phyloP scores from a whole-genome alignment of 2,888 invertebrate genomes.

The Acheta domesticus region DNA sequence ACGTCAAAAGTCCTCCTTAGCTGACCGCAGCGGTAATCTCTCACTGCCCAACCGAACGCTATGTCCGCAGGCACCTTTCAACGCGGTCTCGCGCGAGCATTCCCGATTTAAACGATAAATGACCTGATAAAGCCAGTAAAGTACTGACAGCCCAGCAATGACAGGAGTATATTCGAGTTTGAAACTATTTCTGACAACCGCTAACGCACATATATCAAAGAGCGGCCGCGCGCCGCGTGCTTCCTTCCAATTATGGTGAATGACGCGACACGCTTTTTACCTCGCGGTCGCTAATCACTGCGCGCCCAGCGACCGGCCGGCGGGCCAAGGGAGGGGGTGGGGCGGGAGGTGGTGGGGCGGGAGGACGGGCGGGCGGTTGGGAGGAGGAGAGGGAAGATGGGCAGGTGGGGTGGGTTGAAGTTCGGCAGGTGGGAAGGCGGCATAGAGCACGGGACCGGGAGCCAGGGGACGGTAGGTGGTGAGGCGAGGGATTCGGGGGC shows the following conservation, averaged over 20 bases:
- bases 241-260: conserved; percentile 9
- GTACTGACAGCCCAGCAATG: background rate
- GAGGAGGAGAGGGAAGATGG: too few relatives aligned
- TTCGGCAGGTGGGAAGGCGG: too few relatives aligned
- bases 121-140: conserved; percentile 9
- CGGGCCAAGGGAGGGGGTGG: too few relatives aligned
- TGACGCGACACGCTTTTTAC: conserved; percentile 18
- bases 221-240: background rate
- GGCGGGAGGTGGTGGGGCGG: too few relatives aligned
- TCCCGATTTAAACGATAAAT: conserved; percentile 9
- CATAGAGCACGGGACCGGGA: too few relatives aligned
- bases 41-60: too few relatives aligned
- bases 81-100: background rate
- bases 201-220: background rate
- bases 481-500: too few relatives aligned
- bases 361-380: too few relatives aligned
- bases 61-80: background rate
- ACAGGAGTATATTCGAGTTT: conserved; percentile 10
- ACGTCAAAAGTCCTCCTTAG: too few relatives aligned
- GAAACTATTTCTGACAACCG: conserved; percentile 18
- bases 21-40: too few relatives aligned
- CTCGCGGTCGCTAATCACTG: background rate
- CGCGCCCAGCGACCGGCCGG: background rate
- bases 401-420: too few relatives aligned
- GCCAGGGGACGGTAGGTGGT: too few relatives aligned